These are phyloP conservation scores for Elysia chlorotica DNA, from an alignment of 1,140 invertebrate genomes.

Conservation along the genomic window DNA sequence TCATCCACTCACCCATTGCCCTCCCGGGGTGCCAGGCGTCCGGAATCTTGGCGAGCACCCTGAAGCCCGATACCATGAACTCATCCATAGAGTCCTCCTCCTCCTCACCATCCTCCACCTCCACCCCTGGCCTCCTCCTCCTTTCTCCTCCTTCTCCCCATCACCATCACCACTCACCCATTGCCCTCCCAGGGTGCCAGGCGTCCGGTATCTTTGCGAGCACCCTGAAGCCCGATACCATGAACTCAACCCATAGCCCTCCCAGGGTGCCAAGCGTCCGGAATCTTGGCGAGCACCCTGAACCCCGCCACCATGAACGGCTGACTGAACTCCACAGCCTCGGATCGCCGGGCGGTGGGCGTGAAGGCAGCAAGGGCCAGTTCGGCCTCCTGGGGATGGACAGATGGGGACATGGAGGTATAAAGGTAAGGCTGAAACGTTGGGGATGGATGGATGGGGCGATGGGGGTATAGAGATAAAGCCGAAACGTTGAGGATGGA, in stretches of 20 bases:
- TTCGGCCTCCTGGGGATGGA: constrained; percentile 26
- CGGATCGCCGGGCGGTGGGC: background rate
- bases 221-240: too few species aligned
- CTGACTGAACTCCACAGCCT: constrained; percentile 16
- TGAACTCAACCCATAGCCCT: constrained; percentile 78
- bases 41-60: constrained; percentile 29
- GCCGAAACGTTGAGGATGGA: too few species aligned
- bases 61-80: too few species aligned
- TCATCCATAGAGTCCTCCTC: too few species aligned
- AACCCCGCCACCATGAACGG: constrained; percentile 27
- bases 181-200: constrained; percentile 77
- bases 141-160: too few species aligned
- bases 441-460: background rate
- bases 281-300: too few species aligned
- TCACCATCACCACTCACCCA: constrained; percentile 66
- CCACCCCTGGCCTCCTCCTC: too few species aligned
- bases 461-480: background rate
- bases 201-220: too few species aligned
- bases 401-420: background rate
- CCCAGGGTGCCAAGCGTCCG: too few species aligned
- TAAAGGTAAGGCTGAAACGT: background rate
- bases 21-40: constrained; percentile 74
- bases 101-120: too few species aligned
- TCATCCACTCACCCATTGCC: constrained; percentile 67
- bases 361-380: constrained; percentile 29